Base-by-base conservation (phyloP, 2,888 invertebrate genomes). In the Epinotia nisella region DNA sequence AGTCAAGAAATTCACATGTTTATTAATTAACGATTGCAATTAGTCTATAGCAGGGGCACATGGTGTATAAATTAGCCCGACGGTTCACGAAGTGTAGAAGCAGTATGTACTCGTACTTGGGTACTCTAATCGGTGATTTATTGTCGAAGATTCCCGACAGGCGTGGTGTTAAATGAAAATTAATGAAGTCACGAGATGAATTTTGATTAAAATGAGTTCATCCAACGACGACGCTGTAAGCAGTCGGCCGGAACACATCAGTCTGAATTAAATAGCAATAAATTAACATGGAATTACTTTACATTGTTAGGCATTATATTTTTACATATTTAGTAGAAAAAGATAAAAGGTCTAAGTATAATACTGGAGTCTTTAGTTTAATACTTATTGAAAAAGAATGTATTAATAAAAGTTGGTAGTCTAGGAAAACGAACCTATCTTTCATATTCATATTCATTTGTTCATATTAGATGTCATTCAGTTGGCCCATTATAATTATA, bases 151-250 rank as follows among this genome's bases (percentile, higher is more conserved):
- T 61, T 17, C 41, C 19, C 35, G 55, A 21, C 60, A 65, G 56
- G 56, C 53, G 75, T 78, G 76, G 78, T 59, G 75, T 78, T 78
- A 80, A 82, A 82, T 82, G 79, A 75, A 78, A 82, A 82, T 85
- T 82, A 84, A 85, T 86, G 81, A 84, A 80, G 81, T 80, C 78
- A 74, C 78, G 78, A 81, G 81, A 84, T 83, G 81, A 81, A 84
- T 85, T 85, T 81, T 78, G 75, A 80, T 82, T 84, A 80, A 75
- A 83, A 82, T 78, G 78, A 78, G 78, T 78, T 67, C 61, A 72
- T 82, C 78, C 78, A 79, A 85, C 75, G 76, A 76, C 77, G 78
- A 81, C 77, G 78, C 81, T 77, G 76, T 74, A 76, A 77, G 66
- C 76, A 71, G 75, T 66, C 76, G 75, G 75, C 76, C 78, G 78